Evolutionary conservation across 2,888 invertebrate species (phyloP), one percentile per base, ranked within the genome.

Genomic region (Hirtodrosophila trivittata): DNA sequence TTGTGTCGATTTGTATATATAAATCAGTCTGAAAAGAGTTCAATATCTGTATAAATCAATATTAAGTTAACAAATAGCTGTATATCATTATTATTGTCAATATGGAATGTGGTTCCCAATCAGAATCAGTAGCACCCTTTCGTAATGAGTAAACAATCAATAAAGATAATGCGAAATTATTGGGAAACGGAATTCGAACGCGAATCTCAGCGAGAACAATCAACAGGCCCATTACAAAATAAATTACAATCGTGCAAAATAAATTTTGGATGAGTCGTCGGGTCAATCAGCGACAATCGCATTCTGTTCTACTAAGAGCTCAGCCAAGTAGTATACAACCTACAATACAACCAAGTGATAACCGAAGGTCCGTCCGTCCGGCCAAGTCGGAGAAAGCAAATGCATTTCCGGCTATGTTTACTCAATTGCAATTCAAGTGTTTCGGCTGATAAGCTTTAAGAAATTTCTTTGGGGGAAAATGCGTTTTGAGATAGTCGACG

Each of bases 341-440:
- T 5, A 21, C 18, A 21, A 21, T n/a, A n/a, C n/a, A n/a, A 64
- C 37, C 35, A 42, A 38, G 26, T 35, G 72, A 72, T 72, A 72
- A 75, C 59, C 56, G 14, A 25, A 32, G 13, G 62, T 54, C 42
- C 25, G 18, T 30, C 21, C 30, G 12, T 14, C 39, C 21, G 38
- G 38, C n/a, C 18, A 16, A n/a, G 9, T 25, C 51, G 59, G 84
- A 42, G 84, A 86, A 86, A 86, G 81, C 76, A 84, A 86, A 75
- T 86, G 87, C 82, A 84, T 86, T 83, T 83, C 82, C 82, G 82
- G 85, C 64, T 64, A 30, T 77, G 66, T 84, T 84, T 74, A 77
- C 77, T 66, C 77, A 81, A 82, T 84, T 82, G 86, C 77, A 84
- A 73, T 68, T 65, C 60, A 47, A 58, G 52, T 55, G 43, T 21